Evolutionary conservation across 1,140 invertebrate genomes (phyloP).

Genomic region (Adoxophyes honmai): DNA sequence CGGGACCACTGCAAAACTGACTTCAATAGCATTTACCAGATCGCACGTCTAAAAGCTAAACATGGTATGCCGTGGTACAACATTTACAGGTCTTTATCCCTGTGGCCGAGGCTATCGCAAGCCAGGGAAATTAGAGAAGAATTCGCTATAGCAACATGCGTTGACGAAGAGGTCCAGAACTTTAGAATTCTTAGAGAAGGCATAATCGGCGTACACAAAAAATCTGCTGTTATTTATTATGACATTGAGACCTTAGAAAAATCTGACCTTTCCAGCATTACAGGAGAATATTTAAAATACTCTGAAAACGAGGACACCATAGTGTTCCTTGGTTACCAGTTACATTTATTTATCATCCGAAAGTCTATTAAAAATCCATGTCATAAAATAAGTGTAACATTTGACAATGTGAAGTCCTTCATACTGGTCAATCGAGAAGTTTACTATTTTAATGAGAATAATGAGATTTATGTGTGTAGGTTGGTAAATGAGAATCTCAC

Average conservation of each 20-base stretch:
- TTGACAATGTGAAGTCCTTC: slow-evolving; percentile 42
- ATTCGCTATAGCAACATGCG: slow-evolving; percentile 36
- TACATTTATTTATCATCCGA: slow-evolving; percentile 35
- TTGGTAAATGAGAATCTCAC: slow-evolving; percentile 18
- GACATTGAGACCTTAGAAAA: slow-evolving; percentile 34
- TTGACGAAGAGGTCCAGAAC: slow-evolving; percentile 35
- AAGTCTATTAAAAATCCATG: slow-evolving; percentile 20
- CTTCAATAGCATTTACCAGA: slow-evolving; percentile 31
- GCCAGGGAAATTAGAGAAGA: slow-evolving; percentile 38
- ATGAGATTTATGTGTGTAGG: slow-evolving; percentile 40
- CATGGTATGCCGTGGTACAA: slow-evolving; percentile 32
- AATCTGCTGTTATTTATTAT: slow-evolving; percentile 40
- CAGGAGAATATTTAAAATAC: slow-evolving; percentile 39
- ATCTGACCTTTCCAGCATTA: slow-evolving; percentile 22
- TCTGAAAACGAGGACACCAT: slow-evolving; percentile 39
- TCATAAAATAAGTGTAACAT: slow-evolving; percentile 20
- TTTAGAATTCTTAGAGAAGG: slow-evolving; percentile 37
- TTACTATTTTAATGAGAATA: slow-evolving; percentile 38
- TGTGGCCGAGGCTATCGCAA: slow-evolving; percentile 39
- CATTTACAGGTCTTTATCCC: slow-evolving; percentile 42
- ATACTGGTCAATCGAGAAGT: slow-evolving; percentile 32
- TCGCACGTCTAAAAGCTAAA: slow-evolving; percentile 27
- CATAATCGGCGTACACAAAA: slow-evolving; percentile 40
- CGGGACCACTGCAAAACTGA: slow-evolving; percentile 35
- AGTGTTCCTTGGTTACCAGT: slow-evolving; percentile 29